phyloP scores from a whole-genome alignment of 1,140 invertebrate genomes.

The Zaprionus tsacasi region DNA sequence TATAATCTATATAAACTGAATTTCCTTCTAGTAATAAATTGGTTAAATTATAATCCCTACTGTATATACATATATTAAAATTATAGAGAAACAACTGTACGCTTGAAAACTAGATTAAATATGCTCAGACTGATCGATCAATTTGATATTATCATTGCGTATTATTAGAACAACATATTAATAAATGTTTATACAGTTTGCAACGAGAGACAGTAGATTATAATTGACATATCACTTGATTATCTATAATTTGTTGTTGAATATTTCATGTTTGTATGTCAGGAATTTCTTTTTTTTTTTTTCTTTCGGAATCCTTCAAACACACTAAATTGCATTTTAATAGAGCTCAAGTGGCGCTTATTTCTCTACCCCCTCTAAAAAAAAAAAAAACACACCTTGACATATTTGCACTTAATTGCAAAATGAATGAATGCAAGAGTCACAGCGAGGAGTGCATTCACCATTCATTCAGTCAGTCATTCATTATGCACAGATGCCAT shows the following conservation, averaged over 20 bases:
- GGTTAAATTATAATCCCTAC: too few species aligned
- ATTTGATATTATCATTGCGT: background rate
- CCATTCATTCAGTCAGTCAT: slow-evolving; percentile 5
- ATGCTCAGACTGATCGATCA: background rate
- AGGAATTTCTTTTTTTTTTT: too few species aligned
- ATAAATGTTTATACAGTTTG: background rate
- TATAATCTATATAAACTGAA: too few species aligned
- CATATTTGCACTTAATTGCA: slow-evolving; percentile 54
- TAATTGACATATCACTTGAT: background rate
- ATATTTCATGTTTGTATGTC: too few species aligned
- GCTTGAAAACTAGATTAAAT: background rate
- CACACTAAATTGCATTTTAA: slow-evolving; percentile 55
- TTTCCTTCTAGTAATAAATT: too few species aligned
- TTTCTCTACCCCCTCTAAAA: too few species aligned
- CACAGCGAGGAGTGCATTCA: slow-evolving; percentile 56
- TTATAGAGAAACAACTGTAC: background rate
- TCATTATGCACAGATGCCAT: slow-evolving; percentile 58
- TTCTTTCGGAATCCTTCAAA: too few species aligned
- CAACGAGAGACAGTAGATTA: background rate
- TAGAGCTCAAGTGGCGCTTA: slow-evolving; percentile 10
- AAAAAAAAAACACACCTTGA: background rate
- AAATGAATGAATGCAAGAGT: slow-evolving; percentile 44
- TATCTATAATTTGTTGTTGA: background rate
- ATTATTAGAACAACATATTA: background rate
- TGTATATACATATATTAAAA: too few species aligned